These are phyloP conservation scores for Probaryconus sp. DNA, from an alignment of 1,140 invertebrate species.

Conservation along the genomic window DNA sequence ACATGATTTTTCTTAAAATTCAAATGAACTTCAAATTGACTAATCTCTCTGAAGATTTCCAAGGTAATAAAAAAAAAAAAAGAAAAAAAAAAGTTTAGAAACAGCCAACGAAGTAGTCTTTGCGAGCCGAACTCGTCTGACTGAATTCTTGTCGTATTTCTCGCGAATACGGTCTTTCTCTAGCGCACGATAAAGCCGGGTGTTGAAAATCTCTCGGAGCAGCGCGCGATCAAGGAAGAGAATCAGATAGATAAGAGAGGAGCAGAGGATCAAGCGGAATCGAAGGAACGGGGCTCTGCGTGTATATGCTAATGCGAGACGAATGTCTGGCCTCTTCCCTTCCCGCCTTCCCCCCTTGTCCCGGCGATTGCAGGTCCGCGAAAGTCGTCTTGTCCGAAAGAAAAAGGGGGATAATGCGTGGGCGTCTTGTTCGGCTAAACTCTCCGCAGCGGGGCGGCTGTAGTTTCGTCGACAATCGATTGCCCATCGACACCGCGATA, in stretches of 20 bases:
- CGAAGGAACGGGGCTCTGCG: slow-evolving; percentile 48
- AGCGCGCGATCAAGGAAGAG: slow-evolving; percentile 61
- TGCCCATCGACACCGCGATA: slow-evolving; percentile 63
- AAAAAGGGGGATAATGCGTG: slow-evolving; percentile 45
- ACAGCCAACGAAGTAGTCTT: not conserved
- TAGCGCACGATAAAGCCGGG: slow-evolving; percentile 48
- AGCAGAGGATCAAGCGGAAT: slow-evolving; percentile 46
- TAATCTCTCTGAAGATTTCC: no score
- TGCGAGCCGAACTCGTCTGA: not conserved
- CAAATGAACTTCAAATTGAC: no score
- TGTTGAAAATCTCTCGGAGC: slow-evolving; percentile 57
- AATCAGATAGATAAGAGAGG: slow-evolving; percentile 52
- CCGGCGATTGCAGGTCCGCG: not conserved
- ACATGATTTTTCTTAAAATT: no score
- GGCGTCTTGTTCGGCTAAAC: slow-evolving; percentile 64
- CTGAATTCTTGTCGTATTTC: slow-evolving; percentile 29
- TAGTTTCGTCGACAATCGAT: slow-evolving; percentile 62
- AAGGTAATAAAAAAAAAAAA: no score
- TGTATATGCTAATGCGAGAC: slow-evolving; percentile 68
- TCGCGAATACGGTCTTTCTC: slow-evolving; percentile 20
- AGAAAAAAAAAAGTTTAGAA: not conserved
- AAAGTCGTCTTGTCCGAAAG: slow-evolving; percentile 26
- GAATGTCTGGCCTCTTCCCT: slow-evolving; percentile 57
- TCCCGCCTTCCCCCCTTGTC: slow-evolving; percentile 9
- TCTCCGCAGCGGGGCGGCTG: slow-evolving; percentile 62